Conservation (phyloP, 2,888 invertebrate species). For the Plebejus melissa region DNA sequence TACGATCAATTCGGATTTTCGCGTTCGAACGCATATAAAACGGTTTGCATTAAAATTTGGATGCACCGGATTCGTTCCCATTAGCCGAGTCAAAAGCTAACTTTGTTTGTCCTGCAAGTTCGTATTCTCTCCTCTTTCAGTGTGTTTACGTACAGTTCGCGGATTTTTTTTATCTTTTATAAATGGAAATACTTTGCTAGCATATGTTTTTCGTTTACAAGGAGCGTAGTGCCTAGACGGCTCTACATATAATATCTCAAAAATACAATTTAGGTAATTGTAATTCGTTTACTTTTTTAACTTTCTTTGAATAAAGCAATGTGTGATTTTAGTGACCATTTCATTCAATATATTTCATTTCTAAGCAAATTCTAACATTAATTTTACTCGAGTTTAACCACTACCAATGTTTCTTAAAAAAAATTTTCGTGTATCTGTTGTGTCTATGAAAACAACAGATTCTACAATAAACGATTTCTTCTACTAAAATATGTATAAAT, state of each 20-base stretch:
- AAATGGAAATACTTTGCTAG: not conserved
- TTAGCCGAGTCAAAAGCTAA: slow-evolving; percentile 65
- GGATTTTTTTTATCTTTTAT: not conserved
- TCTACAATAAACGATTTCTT: not conserved
- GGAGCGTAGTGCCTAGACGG: not conserved
- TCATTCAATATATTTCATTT: no score
- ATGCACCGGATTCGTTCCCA: slow-evolving; percentile 76
- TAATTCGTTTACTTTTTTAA: not conserved
- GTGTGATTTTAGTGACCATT: not conserved
- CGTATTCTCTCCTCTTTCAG: slow-evolving; percentile 44
- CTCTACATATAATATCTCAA: not conserved
- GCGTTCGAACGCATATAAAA: slow-evolving; percentile 77
- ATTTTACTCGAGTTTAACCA: not conserved
- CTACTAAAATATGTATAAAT: not conserved
- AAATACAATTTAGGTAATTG: not conserved
- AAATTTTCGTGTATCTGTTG: not conserved
- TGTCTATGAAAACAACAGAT: not conserved
- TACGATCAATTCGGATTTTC: slow-evolving; percentile 80
- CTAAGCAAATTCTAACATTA: not conserved
- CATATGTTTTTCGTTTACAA: no score
- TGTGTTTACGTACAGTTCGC: not conserved
- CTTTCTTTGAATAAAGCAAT: not conserved
- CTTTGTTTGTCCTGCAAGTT: slow-evolving; percentile 60
- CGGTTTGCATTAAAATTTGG: slow-evolving; percentile 79
- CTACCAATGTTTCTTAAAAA: no score